Conservation (phyloP, 1,140 invertebrate species). For the Nixonia krombeini region DNA sequence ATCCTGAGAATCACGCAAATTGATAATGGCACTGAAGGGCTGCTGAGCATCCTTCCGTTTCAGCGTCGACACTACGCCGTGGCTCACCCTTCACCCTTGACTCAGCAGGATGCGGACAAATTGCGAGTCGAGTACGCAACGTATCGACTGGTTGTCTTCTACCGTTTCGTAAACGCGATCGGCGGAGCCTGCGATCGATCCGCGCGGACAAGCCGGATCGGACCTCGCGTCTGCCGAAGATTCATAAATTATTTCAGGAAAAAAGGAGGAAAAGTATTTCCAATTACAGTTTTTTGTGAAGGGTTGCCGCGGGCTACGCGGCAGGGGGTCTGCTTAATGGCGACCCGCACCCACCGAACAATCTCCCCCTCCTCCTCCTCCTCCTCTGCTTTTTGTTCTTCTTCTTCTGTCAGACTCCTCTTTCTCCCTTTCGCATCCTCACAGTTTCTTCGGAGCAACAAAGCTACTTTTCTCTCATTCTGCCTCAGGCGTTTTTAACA, state of each 20-base stretch:
- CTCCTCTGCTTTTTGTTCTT: no score
- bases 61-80: constrained; percentile 1
- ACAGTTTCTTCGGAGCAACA: neutral
- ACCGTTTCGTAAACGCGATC: constrained; percentile 24
- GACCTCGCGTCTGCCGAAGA: constrained; percentile 34
- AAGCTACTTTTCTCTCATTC: constrained; percentile 3
- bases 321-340: constrained; percentile 72
- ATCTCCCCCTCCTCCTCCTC: constrained; percentile 42
- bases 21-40: constrained; percentile 53
- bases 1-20: constrained; percentile 58
- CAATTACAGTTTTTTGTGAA: constrained; percentile 70
- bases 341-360: constrained; percentile 67
- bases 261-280: constrained; percentile 67
- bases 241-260: constrained; percentile 63
- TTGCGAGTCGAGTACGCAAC: constrained; percentile 26
- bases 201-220: constrained; percentile 34
- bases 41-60: constrained; percentile 51
- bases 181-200: constrained; percentile 20
- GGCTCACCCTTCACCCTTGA: constrained; percentile 32
- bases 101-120: constrained; percentile 50
- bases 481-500: constrained; percentile 32
- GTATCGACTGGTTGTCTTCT: constrained; percentile 9
- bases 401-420: constrained; percentile 16
- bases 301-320: constrained; percentile 68
- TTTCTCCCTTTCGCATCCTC: constrained; percentile 15